Percentiles rank a stretch among this genome's conserved stretches.
Evolutionary conservation across 2,888 invertebrate species (phyloP).

Genomic region (Synergus japonicus): DNA sequence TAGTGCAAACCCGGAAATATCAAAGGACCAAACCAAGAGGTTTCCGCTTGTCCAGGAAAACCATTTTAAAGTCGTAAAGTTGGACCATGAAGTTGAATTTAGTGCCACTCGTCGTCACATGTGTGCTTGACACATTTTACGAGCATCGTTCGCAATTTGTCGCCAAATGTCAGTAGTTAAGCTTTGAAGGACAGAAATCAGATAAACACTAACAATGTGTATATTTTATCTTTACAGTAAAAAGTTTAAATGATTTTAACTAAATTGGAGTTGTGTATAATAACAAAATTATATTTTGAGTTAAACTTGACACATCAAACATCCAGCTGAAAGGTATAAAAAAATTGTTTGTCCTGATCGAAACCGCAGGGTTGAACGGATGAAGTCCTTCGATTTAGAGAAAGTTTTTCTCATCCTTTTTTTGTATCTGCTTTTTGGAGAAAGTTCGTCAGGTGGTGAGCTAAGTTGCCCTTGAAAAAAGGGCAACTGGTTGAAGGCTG

Average conservation of each 20-base stretch:
- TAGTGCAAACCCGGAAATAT: background rate
- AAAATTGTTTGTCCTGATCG: background rate
- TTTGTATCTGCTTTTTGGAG: background rate
- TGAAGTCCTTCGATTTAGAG: background rate
- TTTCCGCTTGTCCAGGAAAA: constrained; percentile 12
- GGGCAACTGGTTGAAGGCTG: background rate
- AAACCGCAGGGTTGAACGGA: background rate
- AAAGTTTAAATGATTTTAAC: too few relatives aligned
- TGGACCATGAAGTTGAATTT: constrained; percentile 32
- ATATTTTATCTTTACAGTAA: background rate
- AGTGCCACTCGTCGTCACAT: constrained; percentile 37
- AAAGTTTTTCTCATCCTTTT: background rate
- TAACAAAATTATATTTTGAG: background rate
- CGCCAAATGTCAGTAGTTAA: constrained; percentile 18
- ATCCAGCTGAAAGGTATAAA: background rate
- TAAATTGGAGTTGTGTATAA: too few relatives aligned
- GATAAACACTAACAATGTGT: background rate
- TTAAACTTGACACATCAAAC: background rate
- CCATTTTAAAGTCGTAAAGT: constrained; percentile 29
- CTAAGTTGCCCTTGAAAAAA: constrained; percentile 3
- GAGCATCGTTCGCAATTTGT: constrained; percentile 4
- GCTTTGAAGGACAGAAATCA: background rate
- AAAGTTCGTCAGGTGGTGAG: constrained; percentile 18
- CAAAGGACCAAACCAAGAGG: constrained; percentile 15
- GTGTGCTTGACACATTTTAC: constrained; percentile 28